A percentile compares a stretch with the other conserved stretches of the same genome.
Conservation (phyloP, 2,113 vertebrate genomes). For the Alexandromys fortis region DNA sequence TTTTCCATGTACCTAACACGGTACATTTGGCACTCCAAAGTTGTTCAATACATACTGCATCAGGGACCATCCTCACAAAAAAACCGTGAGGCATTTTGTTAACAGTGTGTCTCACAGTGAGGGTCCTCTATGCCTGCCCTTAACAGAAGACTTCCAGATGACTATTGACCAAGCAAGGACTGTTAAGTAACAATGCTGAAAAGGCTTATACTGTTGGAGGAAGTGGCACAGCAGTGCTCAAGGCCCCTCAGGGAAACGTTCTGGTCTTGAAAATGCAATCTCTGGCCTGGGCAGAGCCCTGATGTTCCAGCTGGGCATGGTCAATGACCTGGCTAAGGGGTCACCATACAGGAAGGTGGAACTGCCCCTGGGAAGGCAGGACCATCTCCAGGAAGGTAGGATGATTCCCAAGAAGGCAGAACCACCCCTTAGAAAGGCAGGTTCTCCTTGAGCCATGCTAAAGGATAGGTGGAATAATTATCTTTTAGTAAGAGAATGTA, state of each 20-base stretch:
- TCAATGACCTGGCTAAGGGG: neutral
- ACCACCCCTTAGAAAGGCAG: neutral
- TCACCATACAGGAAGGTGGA: neutral
- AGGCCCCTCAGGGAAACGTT: neutral
- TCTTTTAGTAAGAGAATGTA: neutral
- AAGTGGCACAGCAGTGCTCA: neutral
- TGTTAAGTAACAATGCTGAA: neutral
- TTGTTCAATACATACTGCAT: neutral
- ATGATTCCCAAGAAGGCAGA: neutral
- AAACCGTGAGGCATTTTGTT: neutral
- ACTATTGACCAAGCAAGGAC: neutral
- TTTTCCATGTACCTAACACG: neutral
- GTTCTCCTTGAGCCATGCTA: neutral
- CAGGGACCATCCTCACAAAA: neutral
- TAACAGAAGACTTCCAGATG: slow-evolving; percentile 25
- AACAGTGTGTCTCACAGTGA: neutral
- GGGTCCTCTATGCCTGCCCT: neutral
- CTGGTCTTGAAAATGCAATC: neutral
- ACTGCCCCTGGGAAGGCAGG: neutral
- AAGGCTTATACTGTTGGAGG: neutral
- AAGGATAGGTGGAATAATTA: neutral
- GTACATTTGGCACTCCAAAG: too few species aligned
- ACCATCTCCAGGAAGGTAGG: neutral
- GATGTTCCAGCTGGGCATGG: neutral
- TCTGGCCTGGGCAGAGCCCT: neutral